Evolutionary conservation across 2,113 vertebrate genomes (phyloP), one percentile per base, ranked within the genome.

Genomic region (Archilochus colubris): DNA sequence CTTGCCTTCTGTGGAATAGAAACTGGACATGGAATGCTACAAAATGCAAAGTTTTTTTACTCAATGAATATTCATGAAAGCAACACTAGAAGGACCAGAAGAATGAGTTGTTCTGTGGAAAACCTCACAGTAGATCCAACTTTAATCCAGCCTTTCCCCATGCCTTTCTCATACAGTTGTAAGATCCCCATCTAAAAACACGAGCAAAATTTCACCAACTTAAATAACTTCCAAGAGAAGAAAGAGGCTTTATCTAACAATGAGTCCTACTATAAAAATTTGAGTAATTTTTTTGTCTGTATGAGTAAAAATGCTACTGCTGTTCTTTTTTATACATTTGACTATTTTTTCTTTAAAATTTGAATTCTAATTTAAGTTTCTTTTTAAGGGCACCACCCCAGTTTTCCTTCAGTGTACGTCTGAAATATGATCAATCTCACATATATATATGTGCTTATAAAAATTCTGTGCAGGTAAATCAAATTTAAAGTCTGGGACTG

Each of bases 381-480:
- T 59, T 40, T 28, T 68, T 40, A 88, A 89, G 27, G 44, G 13
- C 17, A 25, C 12, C 23, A 62, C 7, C 16, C 13, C 14, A 33
- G 14, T 79, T 86, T 80, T 86, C 58, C 43, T 87, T 93, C 79
- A 64, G 63, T 62, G n/a, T 76, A 23, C 25, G 19, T 87, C 23
- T 62, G 76, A 88, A 91, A 87, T 69, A 76, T 55, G 64, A 86
- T 79, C 76, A 61, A 78, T 91, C 68, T 95, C 3, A 3, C 67
- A 19, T 78, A 70, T 78, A 70, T 88, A 70, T 58, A 77, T 50
- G 31, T 48, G 31, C 66, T 80, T 80, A 87, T 93, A 93, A 92
- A 96, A 89, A 69, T 80, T 89, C 79, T 57, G n/a, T 67, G 72
- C 62, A 92, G 77, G 59, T 90, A 95, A 95, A 96, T 91, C 61